These are phyloP conservation scores for Synergus gifuensis DNA, from an alignment of 2,888 invertebrate species.

Conservation along the genomic window DNA sequence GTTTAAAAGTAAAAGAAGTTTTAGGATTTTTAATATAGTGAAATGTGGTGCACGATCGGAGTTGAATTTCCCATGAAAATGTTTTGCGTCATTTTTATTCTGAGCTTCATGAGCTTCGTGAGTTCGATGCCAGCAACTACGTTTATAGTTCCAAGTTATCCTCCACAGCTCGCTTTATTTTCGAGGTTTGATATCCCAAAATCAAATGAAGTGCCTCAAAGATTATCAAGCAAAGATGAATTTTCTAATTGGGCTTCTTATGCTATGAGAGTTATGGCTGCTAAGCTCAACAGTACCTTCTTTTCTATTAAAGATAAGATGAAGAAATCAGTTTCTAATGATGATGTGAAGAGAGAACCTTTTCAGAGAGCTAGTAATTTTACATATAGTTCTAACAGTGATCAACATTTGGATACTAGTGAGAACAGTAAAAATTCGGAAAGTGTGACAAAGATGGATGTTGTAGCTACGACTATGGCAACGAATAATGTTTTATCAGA, in stretches of 20 bases:
- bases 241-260: conserved; percentile 71
- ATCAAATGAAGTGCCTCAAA: conserved; percentile 64
- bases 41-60: conserved; percentile 8
- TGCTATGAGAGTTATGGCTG: conserved; percentile 72
- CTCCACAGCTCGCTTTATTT: conserved; percentile 43
- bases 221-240: conserved; percentile 68
- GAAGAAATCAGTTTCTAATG: conserved; percentile 33
- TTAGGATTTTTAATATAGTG: neutral
- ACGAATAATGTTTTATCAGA: neutral
- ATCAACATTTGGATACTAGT: neutral
- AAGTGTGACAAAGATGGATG: neutral
- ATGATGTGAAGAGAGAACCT: neutral
- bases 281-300: conserved; percentile 71
- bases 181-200: conserved; percentile 66
- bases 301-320: conserved; percentile 45
- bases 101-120: conserved; percentile 10
- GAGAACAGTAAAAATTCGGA: neutral
- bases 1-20: neutral
- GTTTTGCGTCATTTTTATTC: neutral
- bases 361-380: neutral
- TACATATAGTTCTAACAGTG: neutral
- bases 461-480: neutral
- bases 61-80: neutral
- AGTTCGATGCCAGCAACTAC: conserved; percentile 42
- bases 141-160: conserved; percentile 39